A percentile compares a stretch with the other conserved stretches of the same genome.
phyloP scores from a whole-genome alignment of 2,888 invertebrate species.

The Octonoba sinensis region DNA sequence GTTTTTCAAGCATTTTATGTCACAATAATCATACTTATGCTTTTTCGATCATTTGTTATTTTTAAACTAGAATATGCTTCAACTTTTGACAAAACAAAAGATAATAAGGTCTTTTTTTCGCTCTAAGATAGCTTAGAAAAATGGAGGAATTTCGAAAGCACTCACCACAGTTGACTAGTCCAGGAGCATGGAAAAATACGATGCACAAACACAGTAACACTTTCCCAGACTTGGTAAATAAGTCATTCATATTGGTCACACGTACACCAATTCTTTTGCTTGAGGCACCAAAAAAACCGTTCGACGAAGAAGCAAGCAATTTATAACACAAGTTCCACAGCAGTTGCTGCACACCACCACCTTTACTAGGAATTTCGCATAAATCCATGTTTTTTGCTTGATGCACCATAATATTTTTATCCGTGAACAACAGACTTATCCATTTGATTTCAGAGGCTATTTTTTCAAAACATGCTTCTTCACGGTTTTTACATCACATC shows the following conservation, averaged over 20 bases:
- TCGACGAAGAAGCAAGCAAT: slow-evolving; percentile 41
- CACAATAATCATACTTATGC: no score
- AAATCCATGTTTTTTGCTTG: slow-evolving; percentile 45
- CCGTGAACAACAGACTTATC: slow-evolving; percentile 34
- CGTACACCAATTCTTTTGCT: neutral
- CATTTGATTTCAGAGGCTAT: slow-evolving; percentile 7
- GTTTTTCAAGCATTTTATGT: no score
- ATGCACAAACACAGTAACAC: slow-evolving; percentile 49
- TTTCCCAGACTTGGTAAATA: slow-evolving; percentile 50
- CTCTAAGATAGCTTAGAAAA: no score
- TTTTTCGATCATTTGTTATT: no score
- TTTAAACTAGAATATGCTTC: no score
- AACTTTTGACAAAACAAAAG: no score
- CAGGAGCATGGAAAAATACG: slow-evolving; percentile 42
- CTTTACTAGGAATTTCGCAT: slow-evolving; percentile 46
- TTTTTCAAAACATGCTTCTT: no score
- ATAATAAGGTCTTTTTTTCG: no score
- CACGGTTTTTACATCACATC: no score
- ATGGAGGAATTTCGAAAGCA: neutral
- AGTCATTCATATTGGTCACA: slow-evolving; percentile 25
- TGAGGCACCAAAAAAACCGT: slow-evolving; percentile 34
- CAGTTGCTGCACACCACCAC: slow-evolving; percentile 10
- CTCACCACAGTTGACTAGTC: slow-evolving; percentile 60
- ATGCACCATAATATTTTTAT: slow-evolving; percentile 22
- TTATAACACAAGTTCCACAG: slow-evolving; percentile 35